phyloP scores from a whole-genome alignment of 1,140 invertebrate genomes.

The Drosophila equinoxialis region DNA sequence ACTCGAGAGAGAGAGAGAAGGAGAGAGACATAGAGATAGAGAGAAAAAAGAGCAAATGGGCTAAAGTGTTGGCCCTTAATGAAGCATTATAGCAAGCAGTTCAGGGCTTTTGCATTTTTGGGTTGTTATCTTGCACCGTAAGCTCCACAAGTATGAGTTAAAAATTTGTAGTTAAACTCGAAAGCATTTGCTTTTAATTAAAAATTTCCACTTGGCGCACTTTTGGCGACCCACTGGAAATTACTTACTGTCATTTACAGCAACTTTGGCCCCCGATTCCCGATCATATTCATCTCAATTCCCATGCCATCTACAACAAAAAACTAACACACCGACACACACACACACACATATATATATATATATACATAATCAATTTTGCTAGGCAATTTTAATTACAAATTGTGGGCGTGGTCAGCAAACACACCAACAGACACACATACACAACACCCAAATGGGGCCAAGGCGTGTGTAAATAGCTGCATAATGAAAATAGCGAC shows the following conservation, averaged over 20 bases:
- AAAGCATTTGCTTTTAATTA: conserved; percentile 76
- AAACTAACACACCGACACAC: background rate
- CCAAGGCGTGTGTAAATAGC: conserved; percentile 50
- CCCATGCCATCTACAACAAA: conserved; percentile 5
- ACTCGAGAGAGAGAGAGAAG: background rate
- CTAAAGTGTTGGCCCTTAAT: conserved; percentile 12
- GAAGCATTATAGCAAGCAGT: conserved; percentile 7
- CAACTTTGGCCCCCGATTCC: conserved; percentile 2
- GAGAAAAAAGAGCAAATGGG: conserved; percentile 6
- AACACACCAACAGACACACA: conserved; percentile 42
- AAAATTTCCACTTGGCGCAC: conserved; percentile 75
- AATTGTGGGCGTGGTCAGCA: conserved; percentile 71
- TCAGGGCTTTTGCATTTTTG: conserved; percentile 3
- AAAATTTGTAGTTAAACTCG: conserved; percentile 7
- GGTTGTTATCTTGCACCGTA: conserved; percentile 16
- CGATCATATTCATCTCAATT: background rate
- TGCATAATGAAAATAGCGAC: conserved; percentile 60
- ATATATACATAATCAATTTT: conserved; percentile 71
- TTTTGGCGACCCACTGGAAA: conserved; percentile 59
- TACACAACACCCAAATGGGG: conserved; percentile 7
- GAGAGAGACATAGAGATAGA: background rate
- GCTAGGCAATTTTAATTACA: conserved; percentile 79
- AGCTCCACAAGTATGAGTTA: background rate
- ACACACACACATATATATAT: conserved; percentile 16
- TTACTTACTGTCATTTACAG: conserved; percentile 69